phyloP scores from a whole-genome alignment of 2,888 invertebrate species.

The Oscheius sp. region DNA sequence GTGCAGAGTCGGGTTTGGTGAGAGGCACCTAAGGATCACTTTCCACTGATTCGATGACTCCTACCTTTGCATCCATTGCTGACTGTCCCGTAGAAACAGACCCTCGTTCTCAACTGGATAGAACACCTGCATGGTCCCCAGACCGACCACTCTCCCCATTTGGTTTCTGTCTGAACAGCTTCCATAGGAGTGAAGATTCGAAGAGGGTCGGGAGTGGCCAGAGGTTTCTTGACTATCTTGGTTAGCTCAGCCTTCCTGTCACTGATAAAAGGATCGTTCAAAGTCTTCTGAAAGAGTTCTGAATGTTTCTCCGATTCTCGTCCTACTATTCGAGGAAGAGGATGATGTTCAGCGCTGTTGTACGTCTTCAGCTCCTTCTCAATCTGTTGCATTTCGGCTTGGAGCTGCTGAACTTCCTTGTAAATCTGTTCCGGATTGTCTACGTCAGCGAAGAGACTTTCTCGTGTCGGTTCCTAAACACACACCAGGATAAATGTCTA shows the following conservation, averaged over 20 bases:
- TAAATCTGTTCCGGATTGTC: conserved; percentile 28
- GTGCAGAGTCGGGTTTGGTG: conserved; percentile 20
- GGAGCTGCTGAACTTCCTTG: conserved; percentile 24
- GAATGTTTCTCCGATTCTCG: background rate
- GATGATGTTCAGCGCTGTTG: background rate
- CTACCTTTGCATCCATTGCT: conserved; percentile 27
- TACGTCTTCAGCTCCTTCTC: conserved; percentile 8
- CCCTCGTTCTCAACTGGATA: conserved; percentile 29
- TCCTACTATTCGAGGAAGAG: background rate
- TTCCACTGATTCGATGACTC: no score
- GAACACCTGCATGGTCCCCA: conserved; percentile 33
- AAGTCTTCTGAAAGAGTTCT: background rate
- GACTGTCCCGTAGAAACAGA: conserved; percentile 13
- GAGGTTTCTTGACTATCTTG: background rate
- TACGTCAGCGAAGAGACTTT: background rate
- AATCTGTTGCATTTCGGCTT: conserved; percentile 26
- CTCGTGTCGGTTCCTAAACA: conserved; percentile 6
- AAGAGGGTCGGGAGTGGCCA: background rate
- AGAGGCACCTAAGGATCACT: conserved; percentile 5
- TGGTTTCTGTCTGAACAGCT: background rate
- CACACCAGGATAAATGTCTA: no score
- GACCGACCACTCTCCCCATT: conserved; percentile 29
- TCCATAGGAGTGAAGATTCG: conserved; percentile 16
- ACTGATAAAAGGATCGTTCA: background rate
- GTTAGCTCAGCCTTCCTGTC: background rate